Evolutionary conservation across 2,113 vertebrate species (phyloP), one percentile per base, ranked within the genome.

Genomic region (Triplophysa tibetana): DNA sequence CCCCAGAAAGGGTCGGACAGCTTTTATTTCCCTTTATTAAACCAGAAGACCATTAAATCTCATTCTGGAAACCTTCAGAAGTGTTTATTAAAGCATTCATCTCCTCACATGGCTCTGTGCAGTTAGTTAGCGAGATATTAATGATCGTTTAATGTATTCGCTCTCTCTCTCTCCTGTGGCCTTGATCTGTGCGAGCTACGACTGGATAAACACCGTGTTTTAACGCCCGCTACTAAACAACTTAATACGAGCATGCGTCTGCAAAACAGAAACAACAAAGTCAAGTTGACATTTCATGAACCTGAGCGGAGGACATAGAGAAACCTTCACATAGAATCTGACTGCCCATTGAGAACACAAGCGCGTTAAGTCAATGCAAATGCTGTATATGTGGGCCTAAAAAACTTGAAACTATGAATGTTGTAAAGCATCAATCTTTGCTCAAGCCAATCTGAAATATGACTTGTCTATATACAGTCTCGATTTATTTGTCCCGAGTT

Each of bases 31-130:
- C 54, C 54, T 23, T 74, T 74, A 74, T 75, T 75, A 75, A 45
- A 74, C 29, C 58, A 56, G 54, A 54, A 17, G 14, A 45, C 29
- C n/a, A 14, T 73, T 29, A 73, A 73, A 74, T n/a, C 52, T 41
- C 33, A 12, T 43, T 74, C 54, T 23, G 13, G 24, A 19, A 75
- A n/a, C 58, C 73, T 48, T 75, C 73, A 63, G 73, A 75, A 48
- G 73, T 75, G 73, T 75, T 75, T 75, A 75, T 75, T 75, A 63
- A 75, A 63, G 21, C 73, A 48, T 75, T 63, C 41, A 63, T 75
- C 73, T 75, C 60, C 23, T 48, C 69, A 58, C 69, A 72, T 38
- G 26, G 29, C 26, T 52, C 52, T 8, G 43, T 75, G 26, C 26
- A 48, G 73, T 17, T 60, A 74, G 70, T 74, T 74, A 74, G 70